phyloP scores from a whole-genome alignment of 2,113 vertebrate genomes.

The Ondatra zibethicus region DNA sequence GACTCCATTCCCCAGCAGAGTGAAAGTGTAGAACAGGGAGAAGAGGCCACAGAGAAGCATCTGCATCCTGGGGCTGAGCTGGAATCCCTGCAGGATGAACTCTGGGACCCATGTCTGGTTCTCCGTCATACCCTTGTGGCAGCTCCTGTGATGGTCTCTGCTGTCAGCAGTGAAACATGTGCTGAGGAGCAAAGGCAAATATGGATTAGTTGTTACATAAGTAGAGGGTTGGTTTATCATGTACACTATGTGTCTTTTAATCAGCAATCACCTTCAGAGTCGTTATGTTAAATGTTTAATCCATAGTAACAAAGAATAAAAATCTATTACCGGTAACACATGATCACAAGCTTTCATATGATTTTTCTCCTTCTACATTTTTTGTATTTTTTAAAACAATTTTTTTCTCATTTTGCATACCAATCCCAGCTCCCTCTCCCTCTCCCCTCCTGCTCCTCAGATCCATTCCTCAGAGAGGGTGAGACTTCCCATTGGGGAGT shows the following conservation, averaged over 20 bases:
- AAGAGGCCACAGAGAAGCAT: constrained; percentile 66
- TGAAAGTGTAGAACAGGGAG: constrained; percentile 54
- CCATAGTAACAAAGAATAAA: not conserved
- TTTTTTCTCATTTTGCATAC: too few species aligned
- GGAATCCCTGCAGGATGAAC: constrained; percentile 78
- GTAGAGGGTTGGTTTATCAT: not conserved
- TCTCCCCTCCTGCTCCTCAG: too few species aligned
- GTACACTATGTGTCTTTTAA: not conserved
- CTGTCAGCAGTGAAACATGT: not conserved
- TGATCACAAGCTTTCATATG: not conserved
- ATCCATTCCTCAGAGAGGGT: too few species aligned
- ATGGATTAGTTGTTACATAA: not conserved
- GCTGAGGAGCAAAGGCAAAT: not conserved
- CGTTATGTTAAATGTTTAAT: not conserved
- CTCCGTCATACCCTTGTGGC: not conserved
- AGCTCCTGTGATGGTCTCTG: not conserved
- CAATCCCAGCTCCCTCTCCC: too few species aligned
- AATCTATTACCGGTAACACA: not conserved
- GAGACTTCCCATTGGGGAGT: too few species aligned
- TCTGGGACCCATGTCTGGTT: constrained; percentile 76
- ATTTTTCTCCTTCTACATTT: not conserved
- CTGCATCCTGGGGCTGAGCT: not conserved
- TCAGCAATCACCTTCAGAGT: not conserved
- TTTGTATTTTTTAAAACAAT: too few species aligned
- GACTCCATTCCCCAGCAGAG: constrained; percentile 46